Conservation (phyloP, 2,797 vertebrate genomes). For the Harpagifer antarcticus region DNA sequence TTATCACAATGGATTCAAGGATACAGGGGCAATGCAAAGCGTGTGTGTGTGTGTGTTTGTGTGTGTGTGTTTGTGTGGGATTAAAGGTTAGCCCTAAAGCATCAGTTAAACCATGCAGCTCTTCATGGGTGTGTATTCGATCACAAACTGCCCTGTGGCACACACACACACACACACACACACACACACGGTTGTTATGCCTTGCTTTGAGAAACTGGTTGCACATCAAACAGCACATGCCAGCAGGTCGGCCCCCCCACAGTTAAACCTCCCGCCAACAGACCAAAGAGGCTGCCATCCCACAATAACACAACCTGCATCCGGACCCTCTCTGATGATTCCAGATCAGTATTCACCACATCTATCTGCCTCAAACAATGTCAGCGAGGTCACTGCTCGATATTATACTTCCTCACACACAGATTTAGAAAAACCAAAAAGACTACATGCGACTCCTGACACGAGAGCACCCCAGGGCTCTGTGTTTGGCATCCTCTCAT, state of each 20-base stretch:
- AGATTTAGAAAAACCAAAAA: not conserved
- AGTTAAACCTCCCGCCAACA: slow-evolving; percentile 1
- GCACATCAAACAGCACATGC: slow-evolving; percentile 43
- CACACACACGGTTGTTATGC: not conserved
- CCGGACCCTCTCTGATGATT: not conserved
- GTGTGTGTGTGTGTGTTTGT: not conserved
- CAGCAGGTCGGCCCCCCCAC: slow-evolving; percentile 13
- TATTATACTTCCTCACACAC: not conserved
- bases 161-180: not conserved
- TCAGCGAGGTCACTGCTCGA: not conserved
- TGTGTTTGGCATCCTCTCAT: not conserved
- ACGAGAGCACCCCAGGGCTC: not conserved
- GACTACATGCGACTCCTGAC: not conserved
- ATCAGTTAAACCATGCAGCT: slow-evolving; percentile 9
- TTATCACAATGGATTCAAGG: not conserved
- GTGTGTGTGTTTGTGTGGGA: slow-evolving; percentile 4
- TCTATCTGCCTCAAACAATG: not conserved
- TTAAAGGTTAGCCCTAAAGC: slow-evolving; percentile 26
- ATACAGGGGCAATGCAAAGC: not conserved
- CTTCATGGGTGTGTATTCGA: not conserved
- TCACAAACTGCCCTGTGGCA: slow-evolving; percentile 10
- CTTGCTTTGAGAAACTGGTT: slow-evolving; percentile 25
- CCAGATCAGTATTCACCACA: not conserved
- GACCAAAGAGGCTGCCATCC: slow-evolving; percentile 4
- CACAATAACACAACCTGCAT: slow-evolving; percentile 17